A percentile compares a stretch with the other conserved stretches of the same genome.
These are phyloP conservation scores for Crossaster papposus DNA, from an alignment of 53 echinoderm and acorn worm genomes.

Conservation along the genomic window DNA sequence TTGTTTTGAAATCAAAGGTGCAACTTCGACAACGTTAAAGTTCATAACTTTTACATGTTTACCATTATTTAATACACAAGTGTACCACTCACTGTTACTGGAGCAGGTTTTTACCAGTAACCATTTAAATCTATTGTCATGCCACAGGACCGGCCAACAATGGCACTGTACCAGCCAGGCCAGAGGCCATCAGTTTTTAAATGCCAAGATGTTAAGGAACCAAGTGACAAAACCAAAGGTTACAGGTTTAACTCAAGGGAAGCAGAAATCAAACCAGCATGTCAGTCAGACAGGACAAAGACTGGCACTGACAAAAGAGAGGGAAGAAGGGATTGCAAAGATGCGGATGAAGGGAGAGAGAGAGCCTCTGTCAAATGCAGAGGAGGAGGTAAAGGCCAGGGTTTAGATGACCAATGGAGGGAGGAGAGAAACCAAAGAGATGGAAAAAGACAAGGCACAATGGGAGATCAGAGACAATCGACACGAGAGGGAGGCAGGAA, in stretches of 20 bases:
- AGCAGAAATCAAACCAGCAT: neutral
- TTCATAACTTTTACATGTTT: neutral
- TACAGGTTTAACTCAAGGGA: slow-evolving; percentile 33
- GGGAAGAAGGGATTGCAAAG: slow-evolving; percentile 15
- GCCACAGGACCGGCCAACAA: slow-evolving; percentile 90
- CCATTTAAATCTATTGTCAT: neutral
- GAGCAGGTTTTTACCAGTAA: neutral
- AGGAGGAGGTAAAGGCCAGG: slow-evolving; percentile 4
- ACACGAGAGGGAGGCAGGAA: slow-evolving; percentile 36
- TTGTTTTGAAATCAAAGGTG: no score
- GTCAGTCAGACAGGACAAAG: neutral
- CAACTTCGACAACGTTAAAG: no score
- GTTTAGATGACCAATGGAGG: slow-evolving; percentile 3
- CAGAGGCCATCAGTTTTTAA: slow-evolving; percentile 65
- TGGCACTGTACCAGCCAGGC: slow-evolving; percentile 93
- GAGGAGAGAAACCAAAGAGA: neutral
- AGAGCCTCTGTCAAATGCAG: neutral
- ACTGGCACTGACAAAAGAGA: slow-evolving; percentile 33
- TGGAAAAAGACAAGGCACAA: neutral
- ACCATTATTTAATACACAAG: neutral
- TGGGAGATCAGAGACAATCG: slow-evolving; percentile 4
- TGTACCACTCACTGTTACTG: neutral
- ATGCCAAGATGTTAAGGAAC: slow-evolving; percentile 29
- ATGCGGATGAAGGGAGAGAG: neutral
- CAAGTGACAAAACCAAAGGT: slow-evolving; percentile 7